A percentile compares a stretch with the other conserved stretches of the same genome.
Conservation (phyloP, 2,113 vertebrate species). For the Galeopterus variegatus region DNA sequence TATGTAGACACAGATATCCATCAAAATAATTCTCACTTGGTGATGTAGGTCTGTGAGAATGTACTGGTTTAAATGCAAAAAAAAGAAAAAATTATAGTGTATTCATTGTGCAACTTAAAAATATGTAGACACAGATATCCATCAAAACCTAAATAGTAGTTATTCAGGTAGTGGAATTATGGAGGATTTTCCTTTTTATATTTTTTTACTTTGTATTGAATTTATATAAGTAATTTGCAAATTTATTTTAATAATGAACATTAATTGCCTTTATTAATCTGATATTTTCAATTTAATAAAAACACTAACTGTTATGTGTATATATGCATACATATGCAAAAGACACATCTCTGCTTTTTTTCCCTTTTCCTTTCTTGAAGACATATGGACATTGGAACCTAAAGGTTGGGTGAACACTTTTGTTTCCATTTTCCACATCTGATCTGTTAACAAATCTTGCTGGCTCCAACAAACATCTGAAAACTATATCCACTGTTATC, state of each 20-base stretch:
- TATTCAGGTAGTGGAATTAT: background rate
- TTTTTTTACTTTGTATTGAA: background rate
- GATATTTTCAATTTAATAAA: background rate
- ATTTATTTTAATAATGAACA: background rate
- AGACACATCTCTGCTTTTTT: background rate
- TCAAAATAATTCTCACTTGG: slow-evolving; percentile 46
- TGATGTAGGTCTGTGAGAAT: background rate
- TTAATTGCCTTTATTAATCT: slow-evolving; percentile 4
- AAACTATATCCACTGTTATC: background rate
- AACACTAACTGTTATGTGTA: background rate
- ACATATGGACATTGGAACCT: background rate
- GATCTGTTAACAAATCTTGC: background rate
- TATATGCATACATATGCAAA: accelerated
- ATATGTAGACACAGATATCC: background rate
- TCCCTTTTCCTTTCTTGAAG: slow-evolving; percentile 4
- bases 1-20: background rate
- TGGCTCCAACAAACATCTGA: background rate
- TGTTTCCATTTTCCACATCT: background rate
- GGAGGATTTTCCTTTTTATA: background rate
- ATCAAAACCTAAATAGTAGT: background rate
- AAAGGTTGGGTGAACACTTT: background rate
- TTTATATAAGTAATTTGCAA: slow-evolving; percentile 31
- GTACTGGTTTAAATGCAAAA: background rate
- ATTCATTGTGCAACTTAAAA: background rate
- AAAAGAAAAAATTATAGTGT: background rate